These are phyloP conservation scores for Atopsyche davidsoni DNA, from an alignment of 1,140 invertebrate genomes.

Conservation along the genomic window DNA sequence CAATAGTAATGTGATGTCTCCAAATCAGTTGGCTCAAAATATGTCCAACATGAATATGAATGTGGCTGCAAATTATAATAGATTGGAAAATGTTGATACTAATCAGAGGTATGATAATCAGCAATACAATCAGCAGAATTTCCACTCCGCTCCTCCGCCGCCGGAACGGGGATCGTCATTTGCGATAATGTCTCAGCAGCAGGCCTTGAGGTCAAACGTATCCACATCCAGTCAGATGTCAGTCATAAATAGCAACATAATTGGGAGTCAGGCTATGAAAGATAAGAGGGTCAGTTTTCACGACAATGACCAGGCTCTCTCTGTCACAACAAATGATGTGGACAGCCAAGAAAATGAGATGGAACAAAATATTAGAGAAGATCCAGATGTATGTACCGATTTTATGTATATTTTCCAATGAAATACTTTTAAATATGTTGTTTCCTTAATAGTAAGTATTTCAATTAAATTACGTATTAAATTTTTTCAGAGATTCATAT, in stretches of 20 bases:
- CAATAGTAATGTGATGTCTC: conserved; percentile 14
- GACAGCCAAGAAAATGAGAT: conserved; percentile 21
- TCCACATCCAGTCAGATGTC: conserved; percentile 41
- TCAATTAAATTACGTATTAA: conserved; percentile 6
- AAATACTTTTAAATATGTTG: conserved; percentile 23
- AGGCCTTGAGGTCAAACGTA: conserved; percentile 42
- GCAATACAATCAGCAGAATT: conserved; percentile 13
- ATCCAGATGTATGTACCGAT: conserved; percentile 66
- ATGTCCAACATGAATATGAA: conserved; percentile 25
- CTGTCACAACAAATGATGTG: conserved; percentile 27
- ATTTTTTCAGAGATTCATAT: conserved; percentile 66
- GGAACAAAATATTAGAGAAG: conserved; percentile 53
- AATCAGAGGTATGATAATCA: conserved; percentile 19
- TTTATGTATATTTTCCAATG: conserved; percentile 14
- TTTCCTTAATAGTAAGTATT: conserved; percentile 13
- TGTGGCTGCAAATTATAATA: conserved; percentile 11
- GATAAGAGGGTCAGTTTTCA: conserved; percentile 70
- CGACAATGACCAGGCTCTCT: conserved; percentile 38
- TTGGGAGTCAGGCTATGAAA: conserved; percentile 37
- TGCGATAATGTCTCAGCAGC: conserved; percentile 65
- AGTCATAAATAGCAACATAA: conserved; percentile 31
- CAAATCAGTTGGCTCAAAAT: conserved; percentile 21
- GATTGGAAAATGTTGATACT: conserved; percentile 11
- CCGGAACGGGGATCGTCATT: conserved; percentile 77
- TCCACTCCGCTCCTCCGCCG: conserved; percentile 52